A percentile compares a stretch with the other conserved stretches of the same genome.
phyloP scores from a whole-genome alignment of 2,888 invertebrate species.

The Arctia plantaginis region DNA sequence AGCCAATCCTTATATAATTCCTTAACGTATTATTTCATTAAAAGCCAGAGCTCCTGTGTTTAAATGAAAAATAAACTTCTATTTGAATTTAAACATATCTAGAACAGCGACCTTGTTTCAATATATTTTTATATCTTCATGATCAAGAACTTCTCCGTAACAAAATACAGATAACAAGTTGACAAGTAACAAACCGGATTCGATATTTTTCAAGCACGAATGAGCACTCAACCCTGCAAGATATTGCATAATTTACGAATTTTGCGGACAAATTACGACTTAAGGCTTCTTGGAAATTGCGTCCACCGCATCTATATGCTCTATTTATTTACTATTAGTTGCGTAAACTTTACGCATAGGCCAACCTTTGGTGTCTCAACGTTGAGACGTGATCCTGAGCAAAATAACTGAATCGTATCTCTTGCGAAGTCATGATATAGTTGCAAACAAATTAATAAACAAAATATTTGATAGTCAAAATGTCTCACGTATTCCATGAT shows the following conservation, averaged over 20 bases:
- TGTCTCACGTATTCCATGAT: background rate
- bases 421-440: slow-evolving; percentile 57
- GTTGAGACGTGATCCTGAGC: slow-evolving; percentile 66
- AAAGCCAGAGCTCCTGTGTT: slow-evolving; percentile 21
- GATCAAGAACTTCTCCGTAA: slow-evolving; percentile 40
- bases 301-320: slow-evolving; percentile 64
- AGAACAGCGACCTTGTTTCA: slow-evolving; percentile 30
- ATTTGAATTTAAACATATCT: slow-evolving; percentile 40
- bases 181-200: slow-evolving; percentile 37
- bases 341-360: slow-evolving; percentile 63
- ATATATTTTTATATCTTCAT: slow-evolving; percentile 33
- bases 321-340: slow-evolving; percentile 59
- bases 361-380: slow-evolving; percentile 70
- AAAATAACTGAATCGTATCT: slow-evolving; percentile 59
- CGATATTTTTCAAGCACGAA: slow-evolving; percentile 58
- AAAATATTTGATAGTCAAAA: background rate
- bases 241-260: slow-evolving; percentile 56
- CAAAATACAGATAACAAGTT: slow-evolving; percentile 48
- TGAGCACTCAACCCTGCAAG: slow-evolving; percentile 42
- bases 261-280: slow-evolving; percentile 54
- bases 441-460: slow-evolving; percentile 20
- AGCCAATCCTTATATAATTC: background rate
- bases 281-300: slow-evolving; percentile 57
- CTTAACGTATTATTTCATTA: slow-evolving; percentile 14
- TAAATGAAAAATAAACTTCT: slow-evolving; percentile 19